Percentiles rank a stretch among this genome's conserved stretches.
phyloP scores from a whole-genome alignment of 2,113 vertebrate genomes.

The Engraulis encrasicolus region DNA sequence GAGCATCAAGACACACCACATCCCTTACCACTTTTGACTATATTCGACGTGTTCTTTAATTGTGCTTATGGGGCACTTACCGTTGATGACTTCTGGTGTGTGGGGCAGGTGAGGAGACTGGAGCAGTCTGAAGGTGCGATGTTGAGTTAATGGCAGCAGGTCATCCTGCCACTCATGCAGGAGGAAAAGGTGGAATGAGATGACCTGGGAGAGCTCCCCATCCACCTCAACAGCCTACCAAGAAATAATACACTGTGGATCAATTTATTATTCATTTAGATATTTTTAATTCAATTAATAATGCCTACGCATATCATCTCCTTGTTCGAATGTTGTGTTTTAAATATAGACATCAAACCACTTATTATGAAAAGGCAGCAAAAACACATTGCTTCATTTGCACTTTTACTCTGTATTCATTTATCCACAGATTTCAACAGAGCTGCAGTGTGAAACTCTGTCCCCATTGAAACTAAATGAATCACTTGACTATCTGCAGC shows the following conservation, averaged over 20 bases:
- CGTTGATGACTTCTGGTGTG: slow-evolving; percentile 43
- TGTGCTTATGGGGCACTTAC: slow-evolving; percentile 35
- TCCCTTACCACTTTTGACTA: too few relatives aligned
- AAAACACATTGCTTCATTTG: background rate
- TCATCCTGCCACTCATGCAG: slow-evolving; percentile 61
- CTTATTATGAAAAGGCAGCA: background rate
- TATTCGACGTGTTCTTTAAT: too few relatives aligned
- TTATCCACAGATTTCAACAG: background rate
- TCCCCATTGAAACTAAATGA: too few relatives aligned
- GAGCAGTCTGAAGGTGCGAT: slow-evolving; percentile 54
- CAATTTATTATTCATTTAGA: background rate
- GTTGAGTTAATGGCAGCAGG: slow-evolving; percentile 57
- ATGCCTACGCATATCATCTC: background rate
- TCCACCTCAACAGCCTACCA: slow-evolving; percentile 54
- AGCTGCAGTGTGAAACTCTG: too few relatives aligned
- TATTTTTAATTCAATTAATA: background rate
- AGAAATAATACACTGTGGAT: background rate
- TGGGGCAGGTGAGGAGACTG: slow-evolving; percentile 51
- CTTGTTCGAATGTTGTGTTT: background rate
- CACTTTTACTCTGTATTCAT: background rate
- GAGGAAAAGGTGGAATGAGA: slow-evolving; percentile 55
- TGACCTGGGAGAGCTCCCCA: slow-evolving; percentile 52
- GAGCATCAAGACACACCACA: too few relatives aligned
- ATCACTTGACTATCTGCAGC: background rate
- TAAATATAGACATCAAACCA: background rate